Evolutionary conservation across 2,113 vertebrate species (phyloP), one percentile per base, ranked within the genome.

Genomic region (Abramis brama): DNA sequence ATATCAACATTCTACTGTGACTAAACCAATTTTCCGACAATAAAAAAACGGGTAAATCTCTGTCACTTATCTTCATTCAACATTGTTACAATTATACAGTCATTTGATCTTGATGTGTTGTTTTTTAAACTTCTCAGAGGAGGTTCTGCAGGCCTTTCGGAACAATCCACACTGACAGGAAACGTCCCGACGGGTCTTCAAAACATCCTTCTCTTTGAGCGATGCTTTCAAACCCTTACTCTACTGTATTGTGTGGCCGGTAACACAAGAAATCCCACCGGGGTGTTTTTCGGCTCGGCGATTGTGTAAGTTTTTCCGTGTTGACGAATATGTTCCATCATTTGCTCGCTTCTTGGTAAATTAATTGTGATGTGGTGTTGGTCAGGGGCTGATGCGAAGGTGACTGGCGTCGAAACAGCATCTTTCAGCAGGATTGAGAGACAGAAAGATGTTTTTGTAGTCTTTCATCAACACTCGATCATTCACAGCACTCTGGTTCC

Each of bases 21-120:
- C 79, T 45, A 66, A 81, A 55, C 75, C 75, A 55, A 55, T 77
- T 77, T 77, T 77, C 75, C 75, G 27, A 77, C 75, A 77, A 77
- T 77, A 55, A 77, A 55, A 50, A 75, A 77, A 76, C 4, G 9
- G 75, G 47, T 77, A 77, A 75, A 75, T 75, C 73, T 75, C 8
- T 77, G 75, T 77, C 75, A 55, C 75, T 77, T 77, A 77, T 47
- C 17, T 17, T 79, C 47, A 70, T 83, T 57, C 75, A 70, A 83
- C 86, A 83, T 75, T 36, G 52, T 68, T 30, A 60, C 68, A 66
- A 68, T 73, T 79, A 87, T 71, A 13, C 57, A 77, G 47, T 36
- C 80, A 79, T 81, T 62, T 43, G 23, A 86, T 71, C 84, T n/a
- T 39, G 47, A 52, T 66, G 39, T 47, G n/a, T 45, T 80, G 39